Conservation (phyloP, 2,888 invertebrate species). For the Leptinotarsa tumamoca region DNA sequence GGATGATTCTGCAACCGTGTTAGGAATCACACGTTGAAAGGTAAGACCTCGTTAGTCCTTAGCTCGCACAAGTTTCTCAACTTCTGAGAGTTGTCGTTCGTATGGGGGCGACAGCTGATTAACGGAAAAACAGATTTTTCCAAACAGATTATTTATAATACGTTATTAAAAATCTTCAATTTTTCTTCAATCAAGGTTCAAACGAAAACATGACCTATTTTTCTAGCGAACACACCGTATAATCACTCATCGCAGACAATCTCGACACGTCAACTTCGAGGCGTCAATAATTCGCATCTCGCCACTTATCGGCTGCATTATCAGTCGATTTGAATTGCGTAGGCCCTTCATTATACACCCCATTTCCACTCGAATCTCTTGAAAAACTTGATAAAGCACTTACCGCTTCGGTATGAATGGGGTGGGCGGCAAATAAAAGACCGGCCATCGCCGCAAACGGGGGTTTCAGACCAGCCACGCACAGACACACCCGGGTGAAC, state of each 20-base stretch:
- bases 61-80: no score
- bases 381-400: slow-evolving; percentile 20
- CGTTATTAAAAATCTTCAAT: no score
- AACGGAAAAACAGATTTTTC: no score
- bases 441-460: slow-evolving; percentile 80
- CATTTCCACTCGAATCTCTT: neutral
- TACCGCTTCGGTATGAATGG: slow-evolving; percentile 76
- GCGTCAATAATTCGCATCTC: slow-evolving; percentile 10
- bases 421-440: slow-evolving; percentile 85
- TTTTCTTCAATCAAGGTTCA: no score
- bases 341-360: neutral
- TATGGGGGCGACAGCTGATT: no score
- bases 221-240: neutral
- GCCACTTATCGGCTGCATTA: slow-evolving; percentile 7
- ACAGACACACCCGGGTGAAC: slow-evolving; percentile 77
- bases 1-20: no score
- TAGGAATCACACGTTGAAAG: no score
- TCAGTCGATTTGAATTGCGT: slow-evolving; percentile 17
- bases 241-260: neutral
- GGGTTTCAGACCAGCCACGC: slow-evolving; percentile 76
- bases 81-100: no score
- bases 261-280: neutral
- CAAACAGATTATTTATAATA: no score
- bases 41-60: no score
- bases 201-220: no score